Conservation (phyloP, 1,140 invertebrate species). For the Eubasilissa regina region DNA sequence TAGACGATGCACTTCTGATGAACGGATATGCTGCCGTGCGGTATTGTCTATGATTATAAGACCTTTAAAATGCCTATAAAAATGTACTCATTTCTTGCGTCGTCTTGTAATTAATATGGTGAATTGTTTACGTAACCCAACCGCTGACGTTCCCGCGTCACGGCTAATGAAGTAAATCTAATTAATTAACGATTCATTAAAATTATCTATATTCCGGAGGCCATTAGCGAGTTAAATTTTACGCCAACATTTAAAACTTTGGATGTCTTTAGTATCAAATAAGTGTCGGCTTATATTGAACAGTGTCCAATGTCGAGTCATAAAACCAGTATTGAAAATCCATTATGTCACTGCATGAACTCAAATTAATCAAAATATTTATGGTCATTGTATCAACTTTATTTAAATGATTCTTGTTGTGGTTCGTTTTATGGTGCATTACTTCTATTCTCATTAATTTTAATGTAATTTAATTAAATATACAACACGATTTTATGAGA, state of each 20-base stretch:
- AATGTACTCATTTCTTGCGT: too few species aligned
- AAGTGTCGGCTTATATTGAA: conserved; percentile 29
- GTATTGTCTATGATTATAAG: too few species aligned
- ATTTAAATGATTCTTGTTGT: neutral
- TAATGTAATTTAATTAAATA: neutral
- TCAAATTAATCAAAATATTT: conserved; percentile 25
- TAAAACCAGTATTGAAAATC: conserved; percentile 26
- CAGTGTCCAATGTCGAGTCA: conserved; percentile 4
- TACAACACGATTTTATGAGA: conserved; percentile 6
- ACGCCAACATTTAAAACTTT: conserved; percentile 20
- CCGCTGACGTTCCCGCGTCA: conserved; percentile 11
- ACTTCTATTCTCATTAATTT: neutral
- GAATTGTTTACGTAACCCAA: neutral
- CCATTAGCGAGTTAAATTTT: conserved; percentile 35
- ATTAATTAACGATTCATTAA: conserved; percentile 36
- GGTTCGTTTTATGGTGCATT: conserved; percentile 3
- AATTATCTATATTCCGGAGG: conserved; percentile 23
- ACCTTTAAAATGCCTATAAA: too few species aligned
- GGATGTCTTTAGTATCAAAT: conserved; percentile 22
- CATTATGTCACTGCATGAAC: conserved; percentile 4
- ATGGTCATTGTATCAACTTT: conserved; percentile 17
- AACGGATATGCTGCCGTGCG: too few species aligned
- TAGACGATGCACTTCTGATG: too few species aligned
- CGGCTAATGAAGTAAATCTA: conserved; percentile 28
- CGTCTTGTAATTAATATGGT: neutral